Base-by-base conservation (phyloP, 2,113 vertebrate genomes). In the Malaclemys terrapin region DNA sequence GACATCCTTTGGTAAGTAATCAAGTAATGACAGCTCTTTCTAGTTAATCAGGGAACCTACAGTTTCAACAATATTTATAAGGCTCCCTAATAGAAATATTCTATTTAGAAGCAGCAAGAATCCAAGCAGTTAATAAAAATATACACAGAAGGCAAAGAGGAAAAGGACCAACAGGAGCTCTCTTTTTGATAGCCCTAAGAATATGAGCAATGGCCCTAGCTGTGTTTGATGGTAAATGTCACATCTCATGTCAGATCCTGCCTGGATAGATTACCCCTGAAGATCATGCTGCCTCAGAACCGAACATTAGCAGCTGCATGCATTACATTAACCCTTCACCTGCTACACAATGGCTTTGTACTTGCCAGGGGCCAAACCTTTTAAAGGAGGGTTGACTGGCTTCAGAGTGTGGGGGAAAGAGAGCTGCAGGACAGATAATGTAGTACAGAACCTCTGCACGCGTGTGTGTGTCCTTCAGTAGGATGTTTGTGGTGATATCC, bases 291-390 rank as follows among this genome's bases (percentile, higher is more conserved):
- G 96, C 96, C 97, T 95, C 93, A 72, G 96, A 97, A 95, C 78
- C 85, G 94, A 95, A 83, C 72, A 47, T 80, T 88, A 97, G 95
- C 97, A 98, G 97, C 97, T 98, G 97, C 90, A 92, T 95, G 91
- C 94, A 88, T 96, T 94, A 89, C 92, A 94, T 98, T 98, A 97
- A 96, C 96, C 93, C 96, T 88, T 97, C 96, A 95, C 91, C 94
- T 95, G 72, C 97, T 95, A 91, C 5, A 53, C 75, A 93, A 85
- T 84, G 78, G 90, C 88, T 96, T 89, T 80, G 62, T 42, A 89
- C 76, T 96, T 90, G 97, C 95, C 95, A 82, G 82, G 57, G 42
- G 95, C 85, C 88, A 94, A 93, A 93, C 78, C 53, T 56, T 84
- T 97, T 92, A 96, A 91, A 94, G 92, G 82, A 96, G 45, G 85